These are phyloP conservation scores for Cosmia trapezina DNA, from an alignment of 2,888 invertebrate genomes.

Conservation along the genomic window DNA sequence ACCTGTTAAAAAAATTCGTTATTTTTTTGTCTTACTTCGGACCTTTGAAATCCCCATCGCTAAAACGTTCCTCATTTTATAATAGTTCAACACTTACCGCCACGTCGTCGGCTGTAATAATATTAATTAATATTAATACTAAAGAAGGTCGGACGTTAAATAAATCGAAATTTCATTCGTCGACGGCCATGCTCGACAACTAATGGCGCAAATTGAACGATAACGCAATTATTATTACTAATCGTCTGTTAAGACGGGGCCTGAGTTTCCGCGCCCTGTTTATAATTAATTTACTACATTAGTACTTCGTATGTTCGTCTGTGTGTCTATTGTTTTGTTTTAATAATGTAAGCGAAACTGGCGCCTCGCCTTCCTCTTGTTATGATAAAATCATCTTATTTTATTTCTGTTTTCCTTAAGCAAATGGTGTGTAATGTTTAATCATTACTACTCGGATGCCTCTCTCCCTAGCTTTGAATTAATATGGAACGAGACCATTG, in stretches of 20 bases:
- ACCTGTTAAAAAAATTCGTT: not conserved
- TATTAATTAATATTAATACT: slow-evolving; percentile 64
- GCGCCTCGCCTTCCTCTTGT: slow-evolving; percentile 58
- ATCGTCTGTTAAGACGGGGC: slow-evolving; percentile 67
- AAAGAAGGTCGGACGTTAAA: slow-evolving; percentile 63
- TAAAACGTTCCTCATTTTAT: slow-evolving; percentile 16
- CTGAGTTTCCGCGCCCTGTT: slow-evolving; percentile 66
- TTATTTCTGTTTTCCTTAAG: slow-evolving; percentile 61
- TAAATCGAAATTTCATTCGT: slow-evolving; percentile 66
- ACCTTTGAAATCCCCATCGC: not conserved
- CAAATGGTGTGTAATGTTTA: slow-evolving; percentile 58
- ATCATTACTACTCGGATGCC: slow-evolving; percentile 50
- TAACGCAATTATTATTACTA: slow-evolving; percentile 73
- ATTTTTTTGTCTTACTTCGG: not conserved
- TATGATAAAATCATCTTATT: slow-evolving; percentile 66
- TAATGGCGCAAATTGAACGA: slow-evolving; percentile 72
- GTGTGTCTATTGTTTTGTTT: slow-evolving; percentile 72
- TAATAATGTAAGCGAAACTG: slow-evolving; percentile 68
- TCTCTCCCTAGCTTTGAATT: slow-evolving; percentile 31
- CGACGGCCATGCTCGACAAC: slow-evolving; percentile 52
- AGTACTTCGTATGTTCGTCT: slow-evolving; percentile 59
- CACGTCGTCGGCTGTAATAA: slow-evolving; percentile 54
- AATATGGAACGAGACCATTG: slow-evolving; percentile 25
- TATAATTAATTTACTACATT: slow-evolving; percentile 73
- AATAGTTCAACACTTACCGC: slow-evolving; percentile 37